Conservation (phyloP, 1,140 invertebrate genomes). For the Drosophila sucinea region DNA sequence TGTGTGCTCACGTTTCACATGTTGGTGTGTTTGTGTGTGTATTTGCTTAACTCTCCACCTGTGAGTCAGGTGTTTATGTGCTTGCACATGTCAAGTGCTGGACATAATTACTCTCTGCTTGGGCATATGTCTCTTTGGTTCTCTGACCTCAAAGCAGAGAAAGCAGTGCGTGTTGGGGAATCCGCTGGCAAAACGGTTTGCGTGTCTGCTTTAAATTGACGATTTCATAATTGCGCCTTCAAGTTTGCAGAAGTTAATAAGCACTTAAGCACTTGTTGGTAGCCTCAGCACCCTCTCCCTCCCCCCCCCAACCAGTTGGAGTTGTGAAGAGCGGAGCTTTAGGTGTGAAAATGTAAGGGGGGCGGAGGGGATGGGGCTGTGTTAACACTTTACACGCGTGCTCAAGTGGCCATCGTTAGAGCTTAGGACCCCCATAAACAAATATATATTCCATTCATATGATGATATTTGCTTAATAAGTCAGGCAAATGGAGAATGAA, state of each 20-base stretch:
- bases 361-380: background rate
- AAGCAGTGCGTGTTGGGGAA: conserved; percentile 33
- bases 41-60: conserved; percentile 29
- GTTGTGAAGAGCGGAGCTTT: too few species aligned
- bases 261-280: conserved; percentile 61
- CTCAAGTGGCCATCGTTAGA: conserved; percentile 49
- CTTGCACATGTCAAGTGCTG: conserved; percentile 23
- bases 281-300: background rate
- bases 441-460: conserved; percentile 1
- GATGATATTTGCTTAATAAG: conserved; percentile 43
- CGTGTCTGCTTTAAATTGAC: conserved; percentile 75
- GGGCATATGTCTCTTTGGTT: conserved; percentile 1
- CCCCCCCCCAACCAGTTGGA: too few species aligned
- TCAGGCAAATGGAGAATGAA: conserved; percentile 8
- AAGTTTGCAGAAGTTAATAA: conserved; percentile 77
- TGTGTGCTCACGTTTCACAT: conserved; percentile 40
- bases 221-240: conserved; percentile 78
- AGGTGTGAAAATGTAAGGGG: too few species aligned
- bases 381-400: conserved; percentile 54
- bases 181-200: conserved; percentile 19
- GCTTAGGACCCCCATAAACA: conserved; percentile 14
- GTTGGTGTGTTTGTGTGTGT: conserved; percentile 41
- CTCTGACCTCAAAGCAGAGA: conserved; percentile 6
- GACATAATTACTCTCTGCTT: conserved; percentile 17
- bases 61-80: conserved; percentile 8